phyloP scores from a whole-genome alignment of 2,888 invertebrate species.

The Agonopterix arenella region DNA sequence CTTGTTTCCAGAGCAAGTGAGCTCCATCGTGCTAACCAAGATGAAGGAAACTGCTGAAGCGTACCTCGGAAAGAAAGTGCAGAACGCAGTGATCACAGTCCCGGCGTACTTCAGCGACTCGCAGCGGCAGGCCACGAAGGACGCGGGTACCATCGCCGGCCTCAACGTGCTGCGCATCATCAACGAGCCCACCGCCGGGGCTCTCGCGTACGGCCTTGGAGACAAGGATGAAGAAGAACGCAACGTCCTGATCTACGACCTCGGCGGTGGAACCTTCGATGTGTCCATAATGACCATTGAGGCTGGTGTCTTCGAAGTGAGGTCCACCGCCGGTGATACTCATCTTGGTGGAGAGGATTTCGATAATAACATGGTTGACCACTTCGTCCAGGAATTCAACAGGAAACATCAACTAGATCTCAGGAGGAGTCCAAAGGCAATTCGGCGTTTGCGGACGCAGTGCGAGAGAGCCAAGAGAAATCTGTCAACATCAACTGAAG shows the following conservation, averaged over 20 bases:
- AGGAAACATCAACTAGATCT: conserved; percentile 27
- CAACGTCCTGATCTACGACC: conserved; percentile 47
- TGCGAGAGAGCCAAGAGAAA: conserved; percentile 45
- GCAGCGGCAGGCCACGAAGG: no score
- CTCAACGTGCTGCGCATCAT: conserved; percentile 35
- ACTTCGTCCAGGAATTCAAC: neutral
- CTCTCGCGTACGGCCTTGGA: conserved; percentile 45
- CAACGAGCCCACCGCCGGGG: conserved; percentile 57
- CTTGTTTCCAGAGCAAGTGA: no score
- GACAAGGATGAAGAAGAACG: conserved; percentile 26
- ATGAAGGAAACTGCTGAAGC: no score
- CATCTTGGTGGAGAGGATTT: conserved; percentile 56
- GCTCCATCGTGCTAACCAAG: no score
- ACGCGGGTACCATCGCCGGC: no score
- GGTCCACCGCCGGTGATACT: conserved; percentile 43
- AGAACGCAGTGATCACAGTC: no score
- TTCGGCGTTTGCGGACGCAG: conserved; percentile 40
- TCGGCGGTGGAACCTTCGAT: conserved; percentile 57
- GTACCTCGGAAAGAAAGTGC: no score
- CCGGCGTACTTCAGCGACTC: no score
- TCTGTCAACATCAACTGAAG: conserved; percentile 37
- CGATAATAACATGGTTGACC: conserved; percentile 20
- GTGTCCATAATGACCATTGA: conserved; percentile 45
- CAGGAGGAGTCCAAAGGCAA: conserved; percentile 23
- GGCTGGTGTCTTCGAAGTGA: conserved; percentile 45